Conservation (phyloP, 2,888 invertebrate species). For the Heteromurus nitidus region DNA sequence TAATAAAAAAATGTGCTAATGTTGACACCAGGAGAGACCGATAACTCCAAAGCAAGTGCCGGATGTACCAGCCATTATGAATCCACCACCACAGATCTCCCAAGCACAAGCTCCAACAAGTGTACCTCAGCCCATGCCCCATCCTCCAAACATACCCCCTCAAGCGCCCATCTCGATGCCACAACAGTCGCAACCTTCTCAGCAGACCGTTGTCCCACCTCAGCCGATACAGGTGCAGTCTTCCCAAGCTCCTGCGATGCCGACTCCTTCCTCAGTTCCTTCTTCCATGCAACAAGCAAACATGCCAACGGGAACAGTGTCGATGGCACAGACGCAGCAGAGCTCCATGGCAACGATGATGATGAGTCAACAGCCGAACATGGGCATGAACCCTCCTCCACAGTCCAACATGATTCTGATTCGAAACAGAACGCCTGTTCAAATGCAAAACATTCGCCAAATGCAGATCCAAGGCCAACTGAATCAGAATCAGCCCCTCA, state of each 20-base stretch:
- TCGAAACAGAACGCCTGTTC: conserved; percentile 73
- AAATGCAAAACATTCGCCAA: conserved; percentile 78
- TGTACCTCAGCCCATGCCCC: conserved; percentile 27
- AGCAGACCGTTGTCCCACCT: conserved; percentile 74
- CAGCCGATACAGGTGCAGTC: conserved; percentile 74
- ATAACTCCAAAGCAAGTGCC: conserved; percentile 66
- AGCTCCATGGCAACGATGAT: conserved; percentile 24
- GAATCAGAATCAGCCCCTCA: conserved; percentile 75
- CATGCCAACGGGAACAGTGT: conserved; percentile 33
- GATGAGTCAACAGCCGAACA: conserved; percentile 62
- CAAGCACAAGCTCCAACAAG: conserved; percentile 44
- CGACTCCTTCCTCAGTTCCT: conserved; percentile 50
- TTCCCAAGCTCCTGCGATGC: conserved; percentile 73
- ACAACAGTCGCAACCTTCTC: conserved; percentile 46
- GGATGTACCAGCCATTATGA: conserved; percentile 32
- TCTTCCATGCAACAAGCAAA: conserved; percentile 50
- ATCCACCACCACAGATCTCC: conserved; percentile 52
- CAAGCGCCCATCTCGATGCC: conserved; percentile 44
- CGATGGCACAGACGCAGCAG: conserved; percentile 7
- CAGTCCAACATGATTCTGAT: conserved; percentile 54
- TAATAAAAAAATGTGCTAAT: conserved; percentile 23
- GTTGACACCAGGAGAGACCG: conserved; percentile 74
- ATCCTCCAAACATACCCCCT: conserved; percentile 40
- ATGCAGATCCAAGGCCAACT: conserved; percentile 87
- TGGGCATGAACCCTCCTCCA: conserved; percentile 63